Base-by-base conservation (phyloP, 2,113 vertebrate species). In the Psephotus haematonotus region DNA sequence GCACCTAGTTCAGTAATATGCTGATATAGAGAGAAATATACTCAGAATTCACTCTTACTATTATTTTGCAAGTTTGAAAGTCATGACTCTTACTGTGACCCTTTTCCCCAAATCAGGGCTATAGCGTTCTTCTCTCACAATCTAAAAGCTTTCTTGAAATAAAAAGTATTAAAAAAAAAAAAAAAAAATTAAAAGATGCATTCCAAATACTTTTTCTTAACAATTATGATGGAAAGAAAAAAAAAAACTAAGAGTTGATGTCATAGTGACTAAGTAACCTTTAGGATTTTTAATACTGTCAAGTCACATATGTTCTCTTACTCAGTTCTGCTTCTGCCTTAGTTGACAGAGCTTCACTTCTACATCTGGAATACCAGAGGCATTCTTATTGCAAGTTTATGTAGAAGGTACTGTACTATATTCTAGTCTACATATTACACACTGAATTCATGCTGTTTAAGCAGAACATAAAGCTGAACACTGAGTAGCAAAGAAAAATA, bases 321-420 rank as follows among this genome's bases (percentile, higher is more conserved):
- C 49, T 91, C 64, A 29, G 50, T 88, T 90, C 49, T 89, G 7
- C 65, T 82, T 88, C 70, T 82, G 65, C 78, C 63, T n/a, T 31
- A 92, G 90, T 44, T 95, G 85, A 88, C 82, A 95, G 57, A 94
- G 43, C 71, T 88, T 87, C 88, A 43, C 43, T 53, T 91, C 13
- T 76, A 53, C 43, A 88, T 86, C 43, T 90, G 69, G 12, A 57
- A 57, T 57, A 9, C 27, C 67, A 88, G 39, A 80, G 23, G 75
- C 91, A 83, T 57, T 87, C 23, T 31, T 87, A 35, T 8, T 44
- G 18, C 37, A 95, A 70, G 43, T 23, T 89, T 52, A 52, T 75
- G 49, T 87, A 67, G 44, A 95, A 87, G 1, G 2, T 43, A 55
- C 35, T 50, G 8, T n/a, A 29, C 27, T 1, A 0, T 74, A 55